Evolutionary conservation across 2,888 invertebrate species (phyloP), one percentile per base, ranked within the genome.

Genomic region (Selenia dentaria): DNA sequence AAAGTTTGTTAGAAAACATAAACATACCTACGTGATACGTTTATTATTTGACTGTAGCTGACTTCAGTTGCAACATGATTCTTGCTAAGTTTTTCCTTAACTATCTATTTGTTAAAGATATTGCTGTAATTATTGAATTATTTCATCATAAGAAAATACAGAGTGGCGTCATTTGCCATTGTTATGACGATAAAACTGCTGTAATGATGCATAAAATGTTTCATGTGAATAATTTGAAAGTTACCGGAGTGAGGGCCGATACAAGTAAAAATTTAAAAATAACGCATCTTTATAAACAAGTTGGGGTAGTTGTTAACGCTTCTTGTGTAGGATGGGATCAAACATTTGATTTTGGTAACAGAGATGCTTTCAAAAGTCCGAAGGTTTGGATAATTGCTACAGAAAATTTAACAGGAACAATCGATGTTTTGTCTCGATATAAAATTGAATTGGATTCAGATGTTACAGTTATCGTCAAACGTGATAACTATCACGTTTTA

Each of bases 361-460:
- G 41, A 25, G 25, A 33, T 2, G 42, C 62, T 1, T 74, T 77
- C 39, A 74, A 71, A 54, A 74, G 64, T 45, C 74, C 72, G 1
- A 78, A 76, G 44, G 66, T 71, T 1, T 92, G 91, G 88, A 51
- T 92, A 1, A 57, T 91, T 13, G 51, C 76, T 1, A 71, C 83
- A 0, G 60, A 74, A 26, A 46, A 77, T 47, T 13, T 82, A 0
- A 32, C 55, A 9, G 51, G 57, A 26, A 76, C 77, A 3, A 45
- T 56, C 0, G 45, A 70, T n/a, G 51, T 55, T 24, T 64, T 92
- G n/a, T 67, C 77, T 5, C 52, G 60, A 4, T 77, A 81, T 40
- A 75, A 79, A 2, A 60, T 92, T 11, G 87, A 88, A 59, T 69
- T 92, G 1, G 81, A 92, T 59, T 86, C 91, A 0, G 91, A 92